These are phyloP conservation scores for Sterrhoptilus dennistouni DNA, from an alignment of 2,113 vertebrate species.

Conservation along the genomic window DNA sequence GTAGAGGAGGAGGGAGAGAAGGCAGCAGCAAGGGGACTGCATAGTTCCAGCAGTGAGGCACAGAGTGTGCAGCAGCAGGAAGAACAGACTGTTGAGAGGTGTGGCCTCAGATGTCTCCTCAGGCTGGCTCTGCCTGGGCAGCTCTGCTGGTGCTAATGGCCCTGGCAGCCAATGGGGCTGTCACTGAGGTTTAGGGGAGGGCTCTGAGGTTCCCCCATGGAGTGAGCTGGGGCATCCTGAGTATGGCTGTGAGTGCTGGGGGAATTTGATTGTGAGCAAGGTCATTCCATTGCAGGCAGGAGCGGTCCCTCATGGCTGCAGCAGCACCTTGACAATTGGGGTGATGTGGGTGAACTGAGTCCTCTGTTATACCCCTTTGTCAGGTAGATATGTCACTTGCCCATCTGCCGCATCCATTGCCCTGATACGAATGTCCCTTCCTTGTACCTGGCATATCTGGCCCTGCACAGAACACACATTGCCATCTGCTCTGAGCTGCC, in stretches of 20 bases:
- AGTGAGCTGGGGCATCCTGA: not conserved
- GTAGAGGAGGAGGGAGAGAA: not conserved
- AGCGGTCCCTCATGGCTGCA: not conserved
- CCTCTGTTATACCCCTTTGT: not conserved
- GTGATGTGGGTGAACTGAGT: rapidly evolving
- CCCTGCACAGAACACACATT: not conserved
- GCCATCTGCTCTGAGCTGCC: not conserved
- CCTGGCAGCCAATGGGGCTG: not conserved
- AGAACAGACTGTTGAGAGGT: not conserved
- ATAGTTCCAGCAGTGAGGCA: not conserved
- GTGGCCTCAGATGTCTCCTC: not conserved
- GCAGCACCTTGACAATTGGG: not conserved
- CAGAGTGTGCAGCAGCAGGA: not conserved
- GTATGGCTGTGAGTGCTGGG: not conserved
- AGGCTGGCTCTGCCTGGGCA: not conserved
- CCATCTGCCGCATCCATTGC: not conserved
- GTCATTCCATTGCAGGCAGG: not conserved
- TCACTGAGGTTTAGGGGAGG: constrained; percentile 29
- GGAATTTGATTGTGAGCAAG: not conserved
- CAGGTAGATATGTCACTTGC: not conserved
- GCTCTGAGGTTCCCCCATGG: not conserved
- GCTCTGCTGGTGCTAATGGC: not conserved
- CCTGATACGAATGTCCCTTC: not conserved
- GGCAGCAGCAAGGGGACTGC: not conserved
- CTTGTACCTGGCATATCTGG: not conserved